Conservation (phyloP, 1,140 invertebrate species). For the Phenacoccus solenopsis region DNA sequence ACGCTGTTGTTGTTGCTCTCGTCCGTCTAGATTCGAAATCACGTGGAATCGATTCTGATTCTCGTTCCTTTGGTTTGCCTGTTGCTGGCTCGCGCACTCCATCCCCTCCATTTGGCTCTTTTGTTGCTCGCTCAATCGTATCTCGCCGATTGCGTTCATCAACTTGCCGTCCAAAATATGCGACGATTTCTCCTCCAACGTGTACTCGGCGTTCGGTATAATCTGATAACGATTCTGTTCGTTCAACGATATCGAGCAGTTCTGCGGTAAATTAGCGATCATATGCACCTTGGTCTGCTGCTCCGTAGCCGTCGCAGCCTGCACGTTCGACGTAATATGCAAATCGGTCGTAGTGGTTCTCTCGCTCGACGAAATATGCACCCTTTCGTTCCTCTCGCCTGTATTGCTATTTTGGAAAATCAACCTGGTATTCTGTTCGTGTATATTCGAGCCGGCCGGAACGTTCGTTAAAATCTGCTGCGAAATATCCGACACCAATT, state of each 20-base stretch:
- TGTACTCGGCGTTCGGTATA: background rate
- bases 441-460: background rate
- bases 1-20: slow-evolving; percentile 10
- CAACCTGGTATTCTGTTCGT: background rate
- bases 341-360: background rate
- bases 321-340: background rate
- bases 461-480: slow-evolving; percentile 12
- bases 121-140: too few relatives aligned
- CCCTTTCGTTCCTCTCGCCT: background rate
- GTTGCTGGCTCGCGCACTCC: background rate
- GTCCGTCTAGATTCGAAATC: background rate
- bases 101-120: background rate
- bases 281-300: background rate
- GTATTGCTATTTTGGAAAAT: background rate
- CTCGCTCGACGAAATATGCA: slow-evolving; percentile 8
- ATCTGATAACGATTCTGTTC: background rate
- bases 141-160: too few relatives aligned
- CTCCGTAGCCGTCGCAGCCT: background rate
- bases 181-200: background rate
- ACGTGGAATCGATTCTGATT: background rate
- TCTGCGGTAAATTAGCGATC: slow-evolving; percentile 20
- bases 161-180: background rate
- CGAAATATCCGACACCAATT: background rate
- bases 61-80: background rate
- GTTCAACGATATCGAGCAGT: slow-evolving; percentile 23